These are phyloP conservation scores for Zaprionus ghesquierei DNA, from an alignment of 1,140 invertebrate species.

Conservation along the genomic window DNA sequence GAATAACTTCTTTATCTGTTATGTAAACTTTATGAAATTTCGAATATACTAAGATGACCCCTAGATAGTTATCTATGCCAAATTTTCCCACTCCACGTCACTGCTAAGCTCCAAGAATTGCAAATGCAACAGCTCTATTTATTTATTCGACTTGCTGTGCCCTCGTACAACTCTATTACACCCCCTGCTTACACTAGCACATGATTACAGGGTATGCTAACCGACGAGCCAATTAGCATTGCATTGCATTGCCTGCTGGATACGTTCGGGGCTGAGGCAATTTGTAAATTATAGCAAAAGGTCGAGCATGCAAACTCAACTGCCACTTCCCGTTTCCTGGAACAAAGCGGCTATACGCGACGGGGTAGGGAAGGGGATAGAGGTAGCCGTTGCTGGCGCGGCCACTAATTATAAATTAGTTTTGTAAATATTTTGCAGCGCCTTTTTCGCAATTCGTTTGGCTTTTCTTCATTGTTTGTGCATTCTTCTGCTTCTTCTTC, in stretches of 20 bases:
- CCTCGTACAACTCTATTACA: conserved; percentile 3
- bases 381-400: conserved; percentile 7
- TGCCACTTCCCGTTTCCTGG: conserved; percentile 49
- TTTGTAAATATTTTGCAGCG: conserved; percentile 73
- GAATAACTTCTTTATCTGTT: too few relatives aligned
- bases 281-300: conserved; percentile 73
- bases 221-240: conserved; percentile 56
- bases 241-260: conserved; percentile 34
- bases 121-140: not conserved
- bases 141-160: not conserved
- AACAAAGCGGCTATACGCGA: not conserved
- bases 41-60: not conserved
- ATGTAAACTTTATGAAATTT: not conserved
- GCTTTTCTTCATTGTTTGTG: conserved; percentile 9
- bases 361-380: too few relatives aligned
- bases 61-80: not conserved
- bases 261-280: conserved; percentile 41
- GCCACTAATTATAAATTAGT: conserved; percentile 72
- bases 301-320: conserved; percentile 67
- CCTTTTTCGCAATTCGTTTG: conserved; percentile 30
- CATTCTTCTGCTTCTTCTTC: conserved; percentile 5
- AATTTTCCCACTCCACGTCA: not conserved
- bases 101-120: not conserved
- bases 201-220: conserved; percentile 6
- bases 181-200: not conserved